Conservation (phyloP, 2,888 invertebrate species). For the Meliscaeva auricollis region DNA sequence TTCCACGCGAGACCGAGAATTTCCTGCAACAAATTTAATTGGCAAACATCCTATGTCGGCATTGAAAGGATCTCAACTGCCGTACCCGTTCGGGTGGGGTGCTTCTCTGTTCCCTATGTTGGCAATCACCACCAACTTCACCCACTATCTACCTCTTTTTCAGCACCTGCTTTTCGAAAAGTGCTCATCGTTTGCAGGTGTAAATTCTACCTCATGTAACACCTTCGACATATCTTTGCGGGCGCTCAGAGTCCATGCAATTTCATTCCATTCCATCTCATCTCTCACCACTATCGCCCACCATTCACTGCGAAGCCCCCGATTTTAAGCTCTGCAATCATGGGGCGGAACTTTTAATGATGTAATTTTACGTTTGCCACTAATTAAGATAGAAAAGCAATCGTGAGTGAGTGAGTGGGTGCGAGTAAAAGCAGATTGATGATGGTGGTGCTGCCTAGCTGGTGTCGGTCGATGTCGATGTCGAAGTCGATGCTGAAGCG, state of each 20-base stretch:
- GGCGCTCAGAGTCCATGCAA: conserved; percentile 58
- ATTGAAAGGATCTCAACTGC: conserved; percentile 66
- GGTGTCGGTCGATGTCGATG: conserved; percentile 8
- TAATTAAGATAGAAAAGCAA: conserved; percentile 76
- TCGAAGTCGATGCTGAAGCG: background rate
- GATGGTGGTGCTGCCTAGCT: conserved; percentile 5
- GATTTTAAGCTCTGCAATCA: conserved; percentile 71
- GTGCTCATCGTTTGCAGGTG: conserved; percentile 61
- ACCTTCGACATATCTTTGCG: conserved; percentile 66
- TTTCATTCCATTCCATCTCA: conserved; percentile 24
- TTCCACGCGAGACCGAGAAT: conserved; percentile 66
- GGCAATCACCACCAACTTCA: background rate
- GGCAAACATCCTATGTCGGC: conserved; percentile 70
- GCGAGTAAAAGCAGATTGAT: conserved; percentile 28
- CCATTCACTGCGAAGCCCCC: conserved; percentile 13
- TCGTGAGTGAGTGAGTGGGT: conserved; percentile 63
- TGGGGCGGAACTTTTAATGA: conserved; percentile 76
- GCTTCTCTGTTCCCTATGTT: background rate
- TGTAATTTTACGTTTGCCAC: conserved; percentile 77
- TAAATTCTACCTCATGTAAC: conserved; percentile 68
- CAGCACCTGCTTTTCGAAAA: conserved; percentile 25
- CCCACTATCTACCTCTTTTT: conserved; percentile 14
- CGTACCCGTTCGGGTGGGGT: background rate
- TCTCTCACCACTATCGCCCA: conserved; percentile 4
- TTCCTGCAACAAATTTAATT: conserved; percentile 75